Conservation (phyloP, 2,888 invertebrate genomes). For the Rhopalosiphum nymphaeae region DNA sequence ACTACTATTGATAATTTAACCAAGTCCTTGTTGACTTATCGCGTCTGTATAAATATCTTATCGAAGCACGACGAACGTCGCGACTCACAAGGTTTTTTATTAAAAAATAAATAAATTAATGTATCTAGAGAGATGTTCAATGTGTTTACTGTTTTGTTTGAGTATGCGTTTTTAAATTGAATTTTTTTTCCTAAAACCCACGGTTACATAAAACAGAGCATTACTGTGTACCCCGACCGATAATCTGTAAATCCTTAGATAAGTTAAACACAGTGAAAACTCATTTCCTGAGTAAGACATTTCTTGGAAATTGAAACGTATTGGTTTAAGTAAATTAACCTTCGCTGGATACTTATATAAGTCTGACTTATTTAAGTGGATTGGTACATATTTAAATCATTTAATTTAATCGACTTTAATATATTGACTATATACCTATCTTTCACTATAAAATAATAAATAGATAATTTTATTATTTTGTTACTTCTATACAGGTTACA, state of each 20-base stretch:
- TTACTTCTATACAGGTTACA: not conserved
- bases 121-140: not conserved
- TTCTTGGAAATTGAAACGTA: conserved; percentile 14
- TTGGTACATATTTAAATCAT: conserved; percentile 12
- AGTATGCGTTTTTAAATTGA: not conserved
- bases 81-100: not conserved
- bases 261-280: not conserved
- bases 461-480: not conserved
- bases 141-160: not conserved
- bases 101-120: not conserved
- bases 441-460: not conserved
- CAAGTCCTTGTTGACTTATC: conserved; percentile 27
- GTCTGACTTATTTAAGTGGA: not conserved
- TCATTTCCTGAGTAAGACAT: not conserved
- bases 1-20: not conserved
- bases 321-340: conserved; percentile 26
- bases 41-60: conserved; percentile 19
- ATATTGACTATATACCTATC: conserved; percentile 20
- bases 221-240: not conserved
- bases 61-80: conserved; percentile 4
- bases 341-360: not conserved
- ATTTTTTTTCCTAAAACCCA: not conserved
- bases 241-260: not conserved
- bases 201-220: not conserved
- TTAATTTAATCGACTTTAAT: conserved; percentile 2